Evolutionary conservation across 2,888 invertebrate genomes (phyloP).

Genomic region (Troides helena): DNA sequence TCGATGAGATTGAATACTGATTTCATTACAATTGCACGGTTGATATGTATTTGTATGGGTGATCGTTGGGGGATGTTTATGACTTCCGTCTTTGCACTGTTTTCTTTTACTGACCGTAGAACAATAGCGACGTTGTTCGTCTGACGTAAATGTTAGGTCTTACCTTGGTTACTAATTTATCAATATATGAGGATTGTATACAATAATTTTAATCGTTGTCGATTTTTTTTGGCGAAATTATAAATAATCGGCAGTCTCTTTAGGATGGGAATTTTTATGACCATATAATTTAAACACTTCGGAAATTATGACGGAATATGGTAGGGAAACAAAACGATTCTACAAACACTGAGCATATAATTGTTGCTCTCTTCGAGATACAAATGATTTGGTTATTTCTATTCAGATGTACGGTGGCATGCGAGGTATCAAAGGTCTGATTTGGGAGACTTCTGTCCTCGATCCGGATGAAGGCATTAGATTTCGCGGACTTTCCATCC

Average conservation of each 20-base stretch:
- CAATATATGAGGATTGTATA: background rate
- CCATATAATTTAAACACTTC: too few species aligned
- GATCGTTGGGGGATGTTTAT: background rate
- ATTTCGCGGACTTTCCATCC: constrained; percentile 95
- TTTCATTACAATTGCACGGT: background rate
- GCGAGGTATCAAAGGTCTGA: constrained; percentile 96
- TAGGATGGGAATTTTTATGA: too few species aligned
- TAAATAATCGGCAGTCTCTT: too few species aligned
- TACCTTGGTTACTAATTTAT: background rate
- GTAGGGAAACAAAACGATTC: background rate
- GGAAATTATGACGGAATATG: background rate
- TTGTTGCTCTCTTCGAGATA: too few species aligned
- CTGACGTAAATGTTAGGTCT: background rate
- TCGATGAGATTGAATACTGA: background rate
- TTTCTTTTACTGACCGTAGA: background rate
- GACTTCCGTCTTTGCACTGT: background rate
- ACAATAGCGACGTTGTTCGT: background rate
- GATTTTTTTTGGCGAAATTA: too few species aligned
- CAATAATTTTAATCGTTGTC: background rate
- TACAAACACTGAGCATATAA: background rate
- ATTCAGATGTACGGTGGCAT: constrained; percentile 94
- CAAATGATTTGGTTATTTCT: background rate
- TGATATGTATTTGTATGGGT: background rate
- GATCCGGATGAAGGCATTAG: constrained; percentile 97
- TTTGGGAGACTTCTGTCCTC: constrained; percentile 96